Conservation (phyloP, 2,797 vertebrate genomes). For the Clarias fuscus region DNA sequence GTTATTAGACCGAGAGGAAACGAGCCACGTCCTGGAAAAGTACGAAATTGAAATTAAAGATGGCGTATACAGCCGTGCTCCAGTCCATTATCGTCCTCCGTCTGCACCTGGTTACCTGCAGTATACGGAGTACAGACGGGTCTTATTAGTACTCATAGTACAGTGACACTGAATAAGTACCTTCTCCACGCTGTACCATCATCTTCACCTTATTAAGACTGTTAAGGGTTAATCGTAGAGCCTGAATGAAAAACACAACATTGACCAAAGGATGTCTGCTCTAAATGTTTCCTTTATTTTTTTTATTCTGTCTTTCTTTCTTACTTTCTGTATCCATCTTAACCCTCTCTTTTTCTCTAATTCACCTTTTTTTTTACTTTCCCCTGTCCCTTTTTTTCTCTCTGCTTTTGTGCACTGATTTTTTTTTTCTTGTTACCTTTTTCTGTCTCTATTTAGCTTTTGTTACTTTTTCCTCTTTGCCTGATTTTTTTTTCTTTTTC, state of each 20-base stretch:
- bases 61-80: neutral
- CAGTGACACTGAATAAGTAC: neutral
- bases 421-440: too few species aligned
- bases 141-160: neutral
- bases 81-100: neutral
- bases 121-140: neutral
- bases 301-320: neutral
- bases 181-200: neutral
- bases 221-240: neutral
- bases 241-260: too few species aligned
- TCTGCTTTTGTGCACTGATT: neutral
- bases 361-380: too few species aligned
- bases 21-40: neutral
- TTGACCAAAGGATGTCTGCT: neutral
- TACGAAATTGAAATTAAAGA: neutral
- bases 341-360: neutral
- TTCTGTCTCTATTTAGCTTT: too few species aligned
- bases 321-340: neutral
- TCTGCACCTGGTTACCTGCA: too few species aligned
- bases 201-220: neutral
- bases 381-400: neutral
- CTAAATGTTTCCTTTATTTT: neutral
- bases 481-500: too few species aligned
- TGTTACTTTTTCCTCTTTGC: too few species aligned
- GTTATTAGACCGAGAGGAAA: neutral